These are phyloP conservation scores for Lophius americanus DNA, from an alignment of 2,797 vertebrate species.

Conservation along the genomic window DNA sequence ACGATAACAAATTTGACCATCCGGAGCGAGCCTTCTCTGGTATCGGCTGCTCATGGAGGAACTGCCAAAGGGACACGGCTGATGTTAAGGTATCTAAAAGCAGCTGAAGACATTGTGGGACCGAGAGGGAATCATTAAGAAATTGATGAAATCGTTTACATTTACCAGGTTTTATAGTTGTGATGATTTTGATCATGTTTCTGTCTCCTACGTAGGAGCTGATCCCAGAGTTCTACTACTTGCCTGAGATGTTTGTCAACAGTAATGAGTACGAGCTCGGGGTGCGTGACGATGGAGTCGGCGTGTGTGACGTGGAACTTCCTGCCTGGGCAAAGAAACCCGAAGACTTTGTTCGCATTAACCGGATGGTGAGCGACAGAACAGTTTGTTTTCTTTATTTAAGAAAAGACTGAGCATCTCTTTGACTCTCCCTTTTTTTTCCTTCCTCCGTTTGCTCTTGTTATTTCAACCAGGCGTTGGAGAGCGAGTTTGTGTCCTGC, in stretches of 20 bases:
- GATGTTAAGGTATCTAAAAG: constrained; percentile 90
- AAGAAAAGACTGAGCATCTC: not conserved
- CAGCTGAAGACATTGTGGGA: not conserved
- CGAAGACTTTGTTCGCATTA: constrained; percentile 98
- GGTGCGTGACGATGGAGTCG: constrained; percentile 87
- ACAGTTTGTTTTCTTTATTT: not conserved
- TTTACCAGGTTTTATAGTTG: not conserved
- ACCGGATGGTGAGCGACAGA: constrained; percentile 91
- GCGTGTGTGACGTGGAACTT: constrained; percentile 93
- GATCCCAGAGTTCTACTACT: constrained; percentile 98
- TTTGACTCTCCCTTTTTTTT: not conserved
- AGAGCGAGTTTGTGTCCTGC: constrained; percentile 97
- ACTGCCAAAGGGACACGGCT: constrained; percentile 96
- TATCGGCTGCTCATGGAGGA: constrained; percentile 94
- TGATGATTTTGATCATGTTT: constrained; percentile 3
- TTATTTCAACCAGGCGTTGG: constrained; percentile 86
- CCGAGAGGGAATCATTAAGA: not conserved
- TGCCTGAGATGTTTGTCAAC: constrained; percentile 99
- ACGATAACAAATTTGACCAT: constrained; percentile 95
- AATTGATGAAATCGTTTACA: not conserved
- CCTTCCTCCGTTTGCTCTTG: not conserved
- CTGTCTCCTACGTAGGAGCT: constrained; percentile 81
- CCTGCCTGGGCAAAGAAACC: constrained; percentile 97
- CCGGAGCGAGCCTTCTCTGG: constrained; percentile 95
- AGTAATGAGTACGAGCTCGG: constrained; percentile 94